A percentile compares a stretch with the other conserved stretches of the same genome.
phyloP scores from a whole-genome alignment of 2,888 invertebrate species.

The Gnatocerus cornutus region DNA sequence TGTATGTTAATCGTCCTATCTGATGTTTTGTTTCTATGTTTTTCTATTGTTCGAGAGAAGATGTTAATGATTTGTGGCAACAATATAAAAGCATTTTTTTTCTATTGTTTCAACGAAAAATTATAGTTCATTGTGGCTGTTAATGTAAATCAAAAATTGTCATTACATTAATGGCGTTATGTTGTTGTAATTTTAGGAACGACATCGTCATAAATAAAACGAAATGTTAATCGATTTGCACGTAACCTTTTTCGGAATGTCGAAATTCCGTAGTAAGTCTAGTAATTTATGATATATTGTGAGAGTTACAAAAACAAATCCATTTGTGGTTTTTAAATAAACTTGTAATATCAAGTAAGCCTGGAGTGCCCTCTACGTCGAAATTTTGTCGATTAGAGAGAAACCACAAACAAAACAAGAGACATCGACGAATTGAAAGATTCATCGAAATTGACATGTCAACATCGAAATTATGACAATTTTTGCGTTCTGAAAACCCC shows the following conservation, averaged over 20 bases:
- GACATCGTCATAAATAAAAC: background rate
- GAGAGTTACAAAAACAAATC: background rate
- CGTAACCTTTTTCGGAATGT: background rate
- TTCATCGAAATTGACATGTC: too few relatives aligned
- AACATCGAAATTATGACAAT: too few relatives aligned
- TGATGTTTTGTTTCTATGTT: background rate
- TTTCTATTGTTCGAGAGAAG: background rate
- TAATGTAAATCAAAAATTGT: too few relatives aligned
- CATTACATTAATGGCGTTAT: background rate
- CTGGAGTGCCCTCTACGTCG: too few relatives aligned
- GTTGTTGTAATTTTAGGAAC: background rate
- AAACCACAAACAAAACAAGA: too few relatives aligned
- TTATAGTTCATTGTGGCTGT: background rate
- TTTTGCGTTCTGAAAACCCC: too few relatives aligned
- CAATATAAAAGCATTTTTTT: too few relatives aligned
- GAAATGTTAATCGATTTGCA: background rate
- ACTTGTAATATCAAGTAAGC: too few relatives aligned
- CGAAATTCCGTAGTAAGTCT: background rate
- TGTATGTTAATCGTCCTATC: conserved; percentile 3
- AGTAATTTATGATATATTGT: background rate
- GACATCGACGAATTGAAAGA: too few relatives aligned
- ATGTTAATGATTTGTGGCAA: too few relatives aligned
- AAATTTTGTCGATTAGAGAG: too few relatives aligned
- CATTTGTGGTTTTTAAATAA: too few relatives aligned
- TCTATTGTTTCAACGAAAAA: background rate